Evolutionary conservation across 1,140 invertebrate species (phyloP).

Genomic region (Calliphora vicina): DNA sequence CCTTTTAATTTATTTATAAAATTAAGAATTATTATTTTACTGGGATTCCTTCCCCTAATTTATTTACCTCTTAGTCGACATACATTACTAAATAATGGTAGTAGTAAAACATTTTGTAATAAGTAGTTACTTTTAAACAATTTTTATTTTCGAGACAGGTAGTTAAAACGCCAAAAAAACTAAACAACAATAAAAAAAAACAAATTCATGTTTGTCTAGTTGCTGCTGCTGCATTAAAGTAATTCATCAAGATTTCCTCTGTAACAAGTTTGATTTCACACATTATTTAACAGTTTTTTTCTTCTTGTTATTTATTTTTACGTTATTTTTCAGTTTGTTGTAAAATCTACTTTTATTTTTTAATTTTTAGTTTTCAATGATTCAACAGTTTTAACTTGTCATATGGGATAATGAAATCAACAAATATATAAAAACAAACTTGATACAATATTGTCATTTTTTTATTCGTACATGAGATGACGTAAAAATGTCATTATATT

Average conservation of each 20-base stretch:
- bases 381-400: not conserved
- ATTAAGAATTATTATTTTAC: too few species aligned
- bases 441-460: too few species aligned
- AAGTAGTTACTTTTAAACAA: not conserved
- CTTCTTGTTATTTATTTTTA: not conserved
- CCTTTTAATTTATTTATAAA: too few species aligned
- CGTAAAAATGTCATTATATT: too few species aligned
- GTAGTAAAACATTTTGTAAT: not conserved
- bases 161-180: not conserved
- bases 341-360: not conserved
- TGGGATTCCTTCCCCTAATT: too few species aligned
- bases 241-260: conserved; percentile 13
- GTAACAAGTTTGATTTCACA: conserved; percentile 3
- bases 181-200: not conserved
- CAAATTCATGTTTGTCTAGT: conserved; percentile 9
- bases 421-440: too few species aligned
- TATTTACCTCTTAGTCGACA: too few species aligned
- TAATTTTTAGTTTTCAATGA: not conserved
- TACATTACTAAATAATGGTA: too few species aligned
- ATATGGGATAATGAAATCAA: not conserved
- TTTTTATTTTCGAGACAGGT: not conserved
- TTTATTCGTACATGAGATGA: too few species aligned
- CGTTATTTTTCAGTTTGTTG: not conserved
- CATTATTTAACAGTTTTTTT: not conserved
- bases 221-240: not conserved